Base-by-base conservation (phyloP, 2,113 vertebrate species). In the Perccottus glenii region DNA sequence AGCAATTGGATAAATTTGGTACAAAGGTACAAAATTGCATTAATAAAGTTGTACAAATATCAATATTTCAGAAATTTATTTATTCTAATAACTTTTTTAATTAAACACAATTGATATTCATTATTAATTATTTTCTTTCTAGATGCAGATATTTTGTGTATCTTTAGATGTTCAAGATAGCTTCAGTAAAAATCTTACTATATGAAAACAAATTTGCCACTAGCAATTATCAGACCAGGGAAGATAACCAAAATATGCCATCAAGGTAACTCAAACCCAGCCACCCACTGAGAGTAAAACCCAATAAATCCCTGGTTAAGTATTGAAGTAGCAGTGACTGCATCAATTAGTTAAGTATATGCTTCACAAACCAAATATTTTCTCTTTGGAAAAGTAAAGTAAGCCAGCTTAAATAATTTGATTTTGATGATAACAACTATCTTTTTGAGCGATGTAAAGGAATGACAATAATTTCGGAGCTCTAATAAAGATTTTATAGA, bases 401-500 rank as follows among this genome's bases (percentile, higher is more conserved):
- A 19, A 40, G 15, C 33, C 16, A 70, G 70, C 45, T 67, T 27
- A 51, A 64, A 58, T 44, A 5, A 77, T 67, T 45, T 81, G 58
- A 78, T 56, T 59, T 62, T 67, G 32, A 61, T 38, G 32, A 60
- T 48, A 69, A 51, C 69, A 19, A 16, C 64, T 69, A 77, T 84
- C 64, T 75, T 63, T 83, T 76, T 57, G 67, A 75, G 85, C 73
- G 75, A 87, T 89, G 81, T 65, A 61, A 70, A 85, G 74, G 75
- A 82, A 84, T 84, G 79, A 79, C 80, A 89, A 80, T 85, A 76
- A 85, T 85, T 88, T 65, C n/a, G 80, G 66, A 77, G 59, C 65
- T 80, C 77, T 86, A 83, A 90, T 90, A 84, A 81, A 88, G 81
- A 88, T 88, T 90, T 88, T 90, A 80, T 87, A 77, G 79, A 80